Evolutionary conservation across 2,888 invertebrate genomes (phyloP).

Genomic region (Yponomeuta cagnagella): DNA sequence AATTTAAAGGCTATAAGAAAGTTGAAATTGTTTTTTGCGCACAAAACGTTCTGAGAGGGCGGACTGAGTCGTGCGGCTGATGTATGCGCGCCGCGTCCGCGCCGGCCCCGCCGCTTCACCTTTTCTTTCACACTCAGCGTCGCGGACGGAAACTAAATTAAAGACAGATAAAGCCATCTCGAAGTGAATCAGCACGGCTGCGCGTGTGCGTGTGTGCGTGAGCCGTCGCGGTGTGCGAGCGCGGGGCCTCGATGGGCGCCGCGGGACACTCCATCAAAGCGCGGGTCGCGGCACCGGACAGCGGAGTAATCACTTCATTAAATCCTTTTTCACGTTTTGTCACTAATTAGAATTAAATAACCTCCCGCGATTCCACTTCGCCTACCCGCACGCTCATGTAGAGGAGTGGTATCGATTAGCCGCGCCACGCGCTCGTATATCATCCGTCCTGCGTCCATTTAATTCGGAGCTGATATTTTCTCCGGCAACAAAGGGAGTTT

Average conservation of each 20-base stretch:
- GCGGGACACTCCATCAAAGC: background rate
- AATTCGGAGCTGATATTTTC: conserved; percentile 3
- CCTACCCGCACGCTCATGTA: background rate
- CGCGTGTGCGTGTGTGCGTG: background rate
- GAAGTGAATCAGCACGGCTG: background rate
- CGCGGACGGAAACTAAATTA: background rate
- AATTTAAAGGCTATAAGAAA: conserved; percentile 7
- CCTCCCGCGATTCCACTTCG: background rate
- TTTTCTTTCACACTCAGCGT: background rate
- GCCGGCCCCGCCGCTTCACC: background rate
- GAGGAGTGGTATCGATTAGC: background rate
- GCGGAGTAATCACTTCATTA: too few species aligned
- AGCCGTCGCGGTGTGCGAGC: background rate
- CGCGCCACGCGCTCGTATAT: background rate
- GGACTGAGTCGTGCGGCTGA: background rate
- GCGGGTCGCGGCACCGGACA: background rate
- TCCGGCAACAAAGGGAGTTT: background rate
- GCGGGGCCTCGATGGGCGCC: background rate
- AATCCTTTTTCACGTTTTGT: background rate
- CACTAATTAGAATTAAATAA: background rate
- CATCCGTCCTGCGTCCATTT: background rate
- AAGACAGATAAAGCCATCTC: background rate
- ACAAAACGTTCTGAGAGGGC: too few species aligned
- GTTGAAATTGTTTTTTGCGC: conserved; percentile 7
- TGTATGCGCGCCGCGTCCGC: background rate